A percentile compares a stretch with the other conserved stretches of the same genome.
These are phyloP conservation scores for Phataginus tetradactyla DNA, from an alignment of 2,797 vertebrate genomes.

Conservation along the genomic window DNA sequence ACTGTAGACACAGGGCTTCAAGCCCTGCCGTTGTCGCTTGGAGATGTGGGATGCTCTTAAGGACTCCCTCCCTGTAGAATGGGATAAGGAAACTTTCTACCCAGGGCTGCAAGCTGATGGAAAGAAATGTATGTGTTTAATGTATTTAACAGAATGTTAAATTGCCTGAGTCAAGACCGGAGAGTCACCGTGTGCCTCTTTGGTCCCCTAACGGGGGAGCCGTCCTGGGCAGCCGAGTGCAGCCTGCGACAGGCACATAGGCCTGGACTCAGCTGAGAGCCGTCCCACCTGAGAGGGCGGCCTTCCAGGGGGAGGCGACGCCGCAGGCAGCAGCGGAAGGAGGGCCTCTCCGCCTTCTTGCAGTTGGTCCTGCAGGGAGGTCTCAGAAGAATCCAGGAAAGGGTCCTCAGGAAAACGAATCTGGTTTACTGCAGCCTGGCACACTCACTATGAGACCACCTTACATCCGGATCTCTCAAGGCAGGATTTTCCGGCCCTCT, in stretches of 20 bases:
- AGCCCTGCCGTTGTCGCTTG: not conserved
- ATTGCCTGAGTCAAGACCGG: not conserved
- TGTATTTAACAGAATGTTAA: not conserved
- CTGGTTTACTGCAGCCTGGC: not conserved
- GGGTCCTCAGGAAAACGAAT: not conserved
- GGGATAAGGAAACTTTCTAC: not conserved
- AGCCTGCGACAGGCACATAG: rapidly evolving
- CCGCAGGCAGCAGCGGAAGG: not conserved
- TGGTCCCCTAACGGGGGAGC: rapidly evolving
- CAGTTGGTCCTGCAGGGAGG: not conserved
- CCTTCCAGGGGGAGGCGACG: not conserved
- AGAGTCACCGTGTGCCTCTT: not conserved
- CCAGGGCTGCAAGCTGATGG: not conserved
- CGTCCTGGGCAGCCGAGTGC: no score
- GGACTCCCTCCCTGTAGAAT: not conserved
- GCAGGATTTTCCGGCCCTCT: not conserved
- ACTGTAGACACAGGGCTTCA: not conserved
- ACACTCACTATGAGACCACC: not conserved
- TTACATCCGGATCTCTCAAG: not conserved
- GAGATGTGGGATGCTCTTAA: not conserved
- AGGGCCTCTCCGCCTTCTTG: not conserved
- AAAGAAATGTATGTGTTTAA: not conserved
- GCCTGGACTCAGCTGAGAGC: no score
- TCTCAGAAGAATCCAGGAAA: not conserved
- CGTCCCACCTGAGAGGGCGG: not conserved